phyloP scores from a whole-genome alignment of 1,140 invertebrate genomes.

The Holotrichia oblita region DNA sequence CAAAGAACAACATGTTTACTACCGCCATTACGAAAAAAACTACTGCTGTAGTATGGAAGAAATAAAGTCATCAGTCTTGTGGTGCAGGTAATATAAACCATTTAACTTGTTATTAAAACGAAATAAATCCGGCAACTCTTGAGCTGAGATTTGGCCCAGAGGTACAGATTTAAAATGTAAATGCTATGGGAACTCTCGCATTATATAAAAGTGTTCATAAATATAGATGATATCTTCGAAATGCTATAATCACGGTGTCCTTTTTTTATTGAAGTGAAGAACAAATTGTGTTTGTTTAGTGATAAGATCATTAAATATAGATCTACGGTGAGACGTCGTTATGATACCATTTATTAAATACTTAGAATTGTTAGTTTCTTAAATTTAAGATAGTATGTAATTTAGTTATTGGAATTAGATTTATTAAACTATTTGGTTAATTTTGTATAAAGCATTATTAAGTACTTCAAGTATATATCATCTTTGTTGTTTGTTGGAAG shows the following conservation, averaged over 20 bases:
- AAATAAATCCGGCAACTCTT: conserved; percentile 32
- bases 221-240: conserved; percentile 35
- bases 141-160: conserved; percentile 33
- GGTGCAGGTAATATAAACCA: conserved; percentile 31
- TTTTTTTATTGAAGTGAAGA: conserved; percentile 5
- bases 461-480: too few species aligned
- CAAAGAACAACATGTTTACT: neutral
- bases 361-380: neutral
- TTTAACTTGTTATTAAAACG: conserved; percentile 42
- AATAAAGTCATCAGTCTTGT: conserved; percentile 36
- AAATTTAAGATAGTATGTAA: neutral
- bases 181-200: conserved; percentile 35
- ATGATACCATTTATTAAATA: conserved; percentile 35
- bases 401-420: too few species aligned
- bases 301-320: conserved; percentile 39
- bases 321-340: neutral
- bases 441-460: too few species aligned
- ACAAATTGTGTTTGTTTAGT: conserved; percentile 34
- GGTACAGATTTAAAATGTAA: conserved; percentile 39
- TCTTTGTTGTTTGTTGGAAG: too few species aligned
- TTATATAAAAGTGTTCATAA: conserved; percentile 29
- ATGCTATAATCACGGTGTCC: conserved; percentile 33
- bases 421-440: too few species aligned
- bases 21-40: conserved; percentile 14
- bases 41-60: neutral